Evolutionary conservation across 2,888 invertebrate genomes (phyloP), one percentile per base, ranked within the genome.

Genomic region (Zaprionus obscuricornis): DNA sequence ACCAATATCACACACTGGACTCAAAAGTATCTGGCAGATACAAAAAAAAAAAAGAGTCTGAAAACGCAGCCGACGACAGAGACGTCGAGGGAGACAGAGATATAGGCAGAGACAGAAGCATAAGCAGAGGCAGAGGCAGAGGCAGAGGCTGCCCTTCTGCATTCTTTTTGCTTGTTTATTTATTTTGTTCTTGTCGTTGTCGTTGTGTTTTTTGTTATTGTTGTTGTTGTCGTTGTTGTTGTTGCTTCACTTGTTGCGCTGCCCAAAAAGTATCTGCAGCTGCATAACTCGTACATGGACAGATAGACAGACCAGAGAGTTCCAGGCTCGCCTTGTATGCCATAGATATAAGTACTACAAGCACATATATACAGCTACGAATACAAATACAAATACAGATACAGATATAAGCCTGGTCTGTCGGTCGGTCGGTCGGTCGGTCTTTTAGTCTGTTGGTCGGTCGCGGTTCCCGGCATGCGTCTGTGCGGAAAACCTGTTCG

Each of bases 401-500:
- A 37, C 34, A 40, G 11, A 14, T 27, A 14, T 6, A 10, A 51
- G 40, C 51, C 22, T 46, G 51, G 46, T 45, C 54, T 55, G 27
- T 10, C n/a, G n/a, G n/a, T n/a, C n/a, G n/a, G n/a, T n/a, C n/a
- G n/a, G n/a, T n/a, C n/a, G n/a, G n/a, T n/a, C n/a, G n/a, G n/a
- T n/a, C n/a, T n/a, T n/a, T n/a, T n/a, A n/a, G n/a, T n/a, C n/a
- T n/a, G n/a, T n/a, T n/a, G 67, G 67, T 33, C 62, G 49, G 24
- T 43, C 36, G 31, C 39, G 49, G 66, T 20, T 37, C 43, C 47
- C 68, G 72, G 68, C 66, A 66, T 58, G 59, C 51, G 72, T 60
- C 70, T 76, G 60, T 64, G 75, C 75, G 72, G 78, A 85, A 78
- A 85, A 79, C 85, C 78, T 85, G 78, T 78, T 78, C 75, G 67